Evolutionary conservation across 2,797 vertebrate genomes (phyloP).

Genomic region (Odontamblyopus lacepedii): DNA sequence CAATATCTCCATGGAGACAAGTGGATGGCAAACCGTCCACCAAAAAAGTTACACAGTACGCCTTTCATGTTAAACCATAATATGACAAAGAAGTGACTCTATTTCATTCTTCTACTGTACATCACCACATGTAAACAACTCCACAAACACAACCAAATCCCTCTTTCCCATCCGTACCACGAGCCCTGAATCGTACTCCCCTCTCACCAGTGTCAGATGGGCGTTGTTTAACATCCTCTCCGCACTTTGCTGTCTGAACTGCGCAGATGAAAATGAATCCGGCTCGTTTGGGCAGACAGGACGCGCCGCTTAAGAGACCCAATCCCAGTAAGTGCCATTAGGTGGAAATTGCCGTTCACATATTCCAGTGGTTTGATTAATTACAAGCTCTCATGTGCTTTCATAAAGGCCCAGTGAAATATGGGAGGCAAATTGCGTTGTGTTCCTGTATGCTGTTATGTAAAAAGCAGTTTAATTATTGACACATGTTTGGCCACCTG

Average conservation of each 20-base stretch:
- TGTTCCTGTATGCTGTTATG: conserved; percentile 81
- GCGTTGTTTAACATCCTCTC: conserved; percentile 75
- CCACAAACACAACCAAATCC: background rate
- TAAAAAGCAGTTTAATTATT: conserved; percentile 83
- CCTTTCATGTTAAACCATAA: background rate
- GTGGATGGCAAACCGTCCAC: too few species aligned
- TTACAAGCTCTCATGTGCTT: conserved; percentile 81
- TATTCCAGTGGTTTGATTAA: conserved; percentile 86
- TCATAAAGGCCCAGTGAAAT: conserved; percentile 82
- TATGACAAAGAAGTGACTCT: background rate
- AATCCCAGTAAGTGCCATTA: conserved; percentile 85
- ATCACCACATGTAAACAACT: background rate
- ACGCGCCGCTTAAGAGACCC: conserved; percentile 82
- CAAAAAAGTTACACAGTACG: too few species aligned
- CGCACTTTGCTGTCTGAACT: conserved; percentile 76
- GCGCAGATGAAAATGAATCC: conserved; percentile 80
- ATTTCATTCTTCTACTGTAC: background rate
- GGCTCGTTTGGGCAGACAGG: conserved; percentile 77
- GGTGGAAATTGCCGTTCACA: conserved; percentile 83
- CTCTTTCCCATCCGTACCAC: background rate
- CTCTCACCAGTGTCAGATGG: conserved; percentile 62
- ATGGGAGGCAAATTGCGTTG: conserved; percentile 81
- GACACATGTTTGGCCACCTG: conserved; percentile 84
- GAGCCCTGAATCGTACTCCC: conserved; percentile 26
- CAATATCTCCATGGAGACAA: too few species aligned